These are phyloP conservation scores for Cottus gobio DNA, from an alignment of 2,113 vertebrate genomes.

Conservation along the genomic window DNA sequence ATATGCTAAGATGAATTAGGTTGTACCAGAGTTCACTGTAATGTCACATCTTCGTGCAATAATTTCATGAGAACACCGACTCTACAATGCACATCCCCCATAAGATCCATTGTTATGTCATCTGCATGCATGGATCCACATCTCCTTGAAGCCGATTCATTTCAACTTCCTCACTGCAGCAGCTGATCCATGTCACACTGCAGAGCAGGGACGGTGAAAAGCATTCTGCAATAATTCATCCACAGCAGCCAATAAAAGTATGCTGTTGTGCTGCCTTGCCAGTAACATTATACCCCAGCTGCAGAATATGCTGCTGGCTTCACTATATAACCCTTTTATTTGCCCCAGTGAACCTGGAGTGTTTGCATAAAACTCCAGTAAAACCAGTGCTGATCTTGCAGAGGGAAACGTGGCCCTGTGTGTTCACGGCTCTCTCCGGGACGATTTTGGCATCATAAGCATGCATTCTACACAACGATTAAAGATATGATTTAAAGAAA, in stretches of 20 bases:
- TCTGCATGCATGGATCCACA: not conserved
- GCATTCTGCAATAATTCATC: slow-evolving; percentile 31
- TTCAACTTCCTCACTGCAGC: slow-evolving; percentile 9
- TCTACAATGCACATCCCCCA: not conserved
- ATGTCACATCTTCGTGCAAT: not conserved
- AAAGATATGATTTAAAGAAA: slow-evolving; percentile 20
- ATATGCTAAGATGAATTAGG: not conserved
- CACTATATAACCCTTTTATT: slow-evolving; percentile 61
- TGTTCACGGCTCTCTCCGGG: slow-evolving; percentile 21
- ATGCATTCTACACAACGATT: slow-evolving; percentile 7
- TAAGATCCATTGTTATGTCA: not conserved
- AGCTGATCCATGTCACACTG: slow-evolving; percentile 37
- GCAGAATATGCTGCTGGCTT: slow-evolving; percentile 33
- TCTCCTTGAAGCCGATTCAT: not conserved
- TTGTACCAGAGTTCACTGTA: not conserved
- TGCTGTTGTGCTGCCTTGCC: slow-evolving; percentile 31
- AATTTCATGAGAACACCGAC: not conserved
- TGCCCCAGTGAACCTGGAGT: slow-evolving; percentile 50
- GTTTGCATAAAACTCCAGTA: slow-evolving; percentile 52
- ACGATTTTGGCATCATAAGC: slow-evolving; percentile 26
- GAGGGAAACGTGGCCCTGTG: slow-evolving; percentile 28
- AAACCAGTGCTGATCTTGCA: slow-evolving; percentile 45
- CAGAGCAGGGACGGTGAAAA: not conserved
- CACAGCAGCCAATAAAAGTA: slow-evolving; percentile 41
- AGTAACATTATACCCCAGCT: slow-evolving; percentile 54